Evolutionary conservation across 2,113 vertebrate species (phyloP).

Genomic region (Osmerus mordax): DNA sequence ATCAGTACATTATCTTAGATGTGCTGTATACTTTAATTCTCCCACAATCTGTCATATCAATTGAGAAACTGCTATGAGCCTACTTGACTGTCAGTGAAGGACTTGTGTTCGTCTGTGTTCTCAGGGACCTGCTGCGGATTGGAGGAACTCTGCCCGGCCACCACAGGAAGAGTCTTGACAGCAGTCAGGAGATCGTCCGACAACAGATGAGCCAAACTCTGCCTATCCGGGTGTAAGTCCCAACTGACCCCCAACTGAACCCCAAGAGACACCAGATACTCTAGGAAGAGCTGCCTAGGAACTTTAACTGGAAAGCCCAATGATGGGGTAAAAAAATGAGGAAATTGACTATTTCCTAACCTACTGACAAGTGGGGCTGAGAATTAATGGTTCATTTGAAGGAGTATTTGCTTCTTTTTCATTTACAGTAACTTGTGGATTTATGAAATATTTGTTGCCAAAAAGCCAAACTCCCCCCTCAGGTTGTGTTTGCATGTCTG

Average conservation of each 20-base stretch:
- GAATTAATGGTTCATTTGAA: neutral
- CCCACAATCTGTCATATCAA: no score
- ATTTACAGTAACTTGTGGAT: slow-evolving; percentile 62
- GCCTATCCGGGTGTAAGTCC: slow-evolving; percentile 69
- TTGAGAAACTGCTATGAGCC: no score
- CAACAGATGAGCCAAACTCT: slow-evolving; percentile 79
- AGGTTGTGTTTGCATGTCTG: slow-evolving; percentile 81
- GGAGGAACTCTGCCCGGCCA: slow-evolving; percentile 75
- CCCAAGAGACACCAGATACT: neutral
- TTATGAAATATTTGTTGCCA: slow-evolving; percentile 58
- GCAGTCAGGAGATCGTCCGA: slow-evolving; percentile 68
- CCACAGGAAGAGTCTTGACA: slow-evolving; percentile 74
- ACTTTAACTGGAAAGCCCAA: slow-evolving; percentile 47
- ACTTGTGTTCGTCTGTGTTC: slow-evolving; percentile 37
- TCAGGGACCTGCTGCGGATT: slow-evolving; percentile 72
- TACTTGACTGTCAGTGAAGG: no score
- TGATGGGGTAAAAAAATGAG: slow-evolving; percentile 50
- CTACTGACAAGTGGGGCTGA: neutral
- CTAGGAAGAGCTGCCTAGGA: slow-evolving; percentile 45
- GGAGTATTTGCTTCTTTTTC: slow-evolving; percentile 43
- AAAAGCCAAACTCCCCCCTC: slow-evolving; percentile 68
- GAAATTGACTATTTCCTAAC: neutral
- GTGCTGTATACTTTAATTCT: no score
- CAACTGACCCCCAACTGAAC: neutral
- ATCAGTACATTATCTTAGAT: no score